These are phyloP conservation scores for Gallinago solitaria DNA, from an alignment of 2,797 vertebrate species.

Conservation along the genomic window DNA sequence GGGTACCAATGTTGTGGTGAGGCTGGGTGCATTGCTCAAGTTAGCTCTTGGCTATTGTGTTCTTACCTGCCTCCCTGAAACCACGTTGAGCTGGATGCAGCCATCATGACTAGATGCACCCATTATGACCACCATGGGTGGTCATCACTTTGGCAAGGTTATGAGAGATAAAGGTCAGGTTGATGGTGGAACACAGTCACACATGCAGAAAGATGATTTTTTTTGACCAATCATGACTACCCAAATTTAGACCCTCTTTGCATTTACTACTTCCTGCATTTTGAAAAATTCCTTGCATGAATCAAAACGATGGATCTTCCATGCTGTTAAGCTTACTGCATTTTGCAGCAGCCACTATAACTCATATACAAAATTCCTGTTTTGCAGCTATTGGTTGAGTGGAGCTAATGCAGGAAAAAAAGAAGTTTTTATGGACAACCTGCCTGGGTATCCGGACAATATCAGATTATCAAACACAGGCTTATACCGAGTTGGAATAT, in stretches of 20 bases:
- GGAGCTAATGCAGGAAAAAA: slow-evolving; percentile 74
- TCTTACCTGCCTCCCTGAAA: background rate
- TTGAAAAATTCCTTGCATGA: background rate
- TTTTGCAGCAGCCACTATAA: background rate
- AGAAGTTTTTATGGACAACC: slow-evolving; percentile 77
- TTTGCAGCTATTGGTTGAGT: slow-evolving; percentile 76
- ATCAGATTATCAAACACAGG: slow-evolving; percentile 75
- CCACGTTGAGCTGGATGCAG: background rate
- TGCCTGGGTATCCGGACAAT: slow-evolving; percentile 83
- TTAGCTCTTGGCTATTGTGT: background rate
- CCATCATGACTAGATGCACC: no score
- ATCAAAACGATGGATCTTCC: background rate
- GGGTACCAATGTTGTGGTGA: background rate
- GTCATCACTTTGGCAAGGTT: background rate
- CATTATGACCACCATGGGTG: background rate
- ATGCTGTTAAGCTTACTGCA: background rate
- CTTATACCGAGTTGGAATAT: slow-evolving; percentile 79
- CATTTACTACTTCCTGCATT: background rate
- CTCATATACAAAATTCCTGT: background rate
- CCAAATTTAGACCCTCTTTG: background rate
- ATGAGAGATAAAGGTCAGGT: background rate
- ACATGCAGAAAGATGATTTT: background rate
- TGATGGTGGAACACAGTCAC: background rate
- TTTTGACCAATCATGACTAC: background rate
- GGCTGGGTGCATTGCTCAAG: background rate